Percentiles rank a stretch among this genome's conserved stretches.
Conservation (phyloP, 2,113 vertebrate species). For the Excalfactoria chinensis region DNA sequence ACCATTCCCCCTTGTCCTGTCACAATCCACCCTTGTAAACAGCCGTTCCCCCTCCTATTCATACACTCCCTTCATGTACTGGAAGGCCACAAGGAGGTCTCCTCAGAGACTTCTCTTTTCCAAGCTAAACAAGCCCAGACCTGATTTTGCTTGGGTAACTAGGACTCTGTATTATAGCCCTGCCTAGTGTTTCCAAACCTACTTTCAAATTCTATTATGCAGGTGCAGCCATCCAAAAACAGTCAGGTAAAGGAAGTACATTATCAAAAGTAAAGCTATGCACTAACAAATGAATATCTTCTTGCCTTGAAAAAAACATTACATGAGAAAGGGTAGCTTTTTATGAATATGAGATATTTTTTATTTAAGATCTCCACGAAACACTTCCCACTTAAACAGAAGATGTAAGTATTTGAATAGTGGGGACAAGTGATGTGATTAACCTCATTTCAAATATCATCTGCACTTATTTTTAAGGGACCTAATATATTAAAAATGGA, state of each 20-base stretch:
- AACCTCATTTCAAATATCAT: not conserved
- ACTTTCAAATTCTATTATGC: not conserved
- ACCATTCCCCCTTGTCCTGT: too few relatives aligned
- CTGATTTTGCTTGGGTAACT: not conserved
- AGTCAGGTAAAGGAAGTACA: not conserved
- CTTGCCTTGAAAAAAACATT: not conserved
- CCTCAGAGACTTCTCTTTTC: too few relatives aligned
- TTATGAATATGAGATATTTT: not conserved
- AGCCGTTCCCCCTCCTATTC: too few relatives aligned
- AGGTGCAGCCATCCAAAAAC: not conserved
- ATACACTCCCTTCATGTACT: too few relatives aligned
- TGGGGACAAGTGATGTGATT: rapidly evolving
- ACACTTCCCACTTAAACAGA: not conserved
- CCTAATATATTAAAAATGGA: not conserved
- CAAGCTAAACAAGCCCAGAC: not conserved
- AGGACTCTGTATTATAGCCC: not conserved
- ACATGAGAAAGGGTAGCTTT: too few relatives aligned
- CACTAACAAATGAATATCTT: not conserved
- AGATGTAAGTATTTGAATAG: not conserved
- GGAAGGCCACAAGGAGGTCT: too few relatives aligned
- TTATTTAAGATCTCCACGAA: not conserved
- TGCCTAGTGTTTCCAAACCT: not conserved
- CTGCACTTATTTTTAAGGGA: not conserved
- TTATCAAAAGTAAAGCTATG: not conserved
- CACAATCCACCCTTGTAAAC: too few relatives aligned